Evolutionary conservation across 2,113 vertebrate species (phyloP), one percentile per base, ranked within the genome.

Genomic region (Barbus barbus): DNA sequence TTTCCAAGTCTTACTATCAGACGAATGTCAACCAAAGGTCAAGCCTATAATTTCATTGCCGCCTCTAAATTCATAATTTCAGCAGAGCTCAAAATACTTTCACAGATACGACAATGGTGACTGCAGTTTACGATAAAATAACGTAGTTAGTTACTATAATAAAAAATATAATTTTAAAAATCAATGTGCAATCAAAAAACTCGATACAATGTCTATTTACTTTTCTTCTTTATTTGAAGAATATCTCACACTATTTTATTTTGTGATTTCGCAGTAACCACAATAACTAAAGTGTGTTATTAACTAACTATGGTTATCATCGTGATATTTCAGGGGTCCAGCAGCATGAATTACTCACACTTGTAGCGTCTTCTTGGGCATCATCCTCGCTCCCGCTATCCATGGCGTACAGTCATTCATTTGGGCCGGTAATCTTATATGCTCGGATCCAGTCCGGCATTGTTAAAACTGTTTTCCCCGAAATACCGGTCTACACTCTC

Each of bases 321-420:
- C 31, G 13, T 3, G 65, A 38, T n/a, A 38, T 22, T 69, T 4
- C 11, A 69, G 31, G 63, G 31, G 22, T 41, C 11, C 1, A 26
- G 22, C 33, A 44, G 20, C 4, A 14, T 38, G 14, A 16, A 36
- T 38, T 75, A 94, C 94, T 94, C 84, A 95, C 94, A 78, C 93
- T 94, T 26, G 92, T 87, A 4, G 38, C 7, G 2, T 93, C 93
- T 71, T 76, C 89, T 20, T 88, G 88, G 80, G 72, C 60, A 83
- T 90, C 91, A 20, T 84, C 90, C 20, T 91, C 60, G 31, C 81
- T 84, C 0, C 38, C 73, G 79, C 78, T 61, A 77, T 92, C 91
- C 94, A 95, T 95, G 85, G 84, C 92, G 85, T 61, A 69, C 65
- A 84, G 69, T 75, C 92, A 91, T 93, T 88, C 83, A 91, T 84